phyloP scores from a whole-genome alignment of 2,888 invertebrate genomes.

The Agonopterix alstromeriana region DNA sequence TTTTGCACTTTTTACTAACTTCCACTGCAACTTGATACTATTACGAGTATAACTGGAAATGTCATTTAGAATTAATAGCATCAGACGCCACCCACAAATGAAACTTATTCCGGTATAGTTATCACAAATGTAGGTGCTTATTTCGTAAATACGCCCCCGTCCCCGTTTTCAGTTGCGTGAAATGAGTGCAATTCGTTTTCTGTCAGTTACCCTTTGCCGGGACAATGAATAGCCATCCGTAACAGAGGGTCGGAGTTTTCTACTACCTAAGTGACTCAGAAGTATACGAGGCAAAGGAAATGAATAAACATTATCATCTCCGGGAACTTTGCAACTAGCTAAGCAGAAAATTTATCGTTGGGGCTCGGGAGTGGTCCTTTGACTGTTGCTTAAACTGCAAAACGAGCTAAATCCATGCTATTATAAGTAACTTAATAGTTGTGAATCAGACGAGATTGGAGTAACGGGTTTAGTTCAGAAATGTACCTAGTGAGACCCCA shows the following conservation, averaged over 20 bases:
- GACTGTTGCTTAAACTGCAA: no score
- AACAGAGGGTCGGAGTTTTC: conserved; percentile 17
- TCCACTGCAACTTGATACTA: conserved; percentile 1
- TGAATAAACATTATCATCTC: conserved; percentile 27
- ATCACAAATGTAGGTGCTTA: background rate
- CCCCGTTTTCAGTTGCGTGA: conserved; percentile 13
- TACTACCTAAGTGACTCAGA: conserved; percentile 7
- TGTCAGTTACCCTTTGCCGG: conserved; percentile 21
- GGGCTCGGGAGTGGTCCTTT: no score
- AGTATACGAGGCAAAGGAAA: conserved; percentile 14
- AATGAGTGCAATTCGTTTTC: conserved; percentile 22
- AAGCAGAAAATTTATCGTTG: conserved; percentile 22
- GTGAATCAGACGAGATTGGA: no score
- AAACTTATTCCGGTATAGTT: background rate
- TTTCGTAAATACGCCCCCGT: conserved; percentile 1
- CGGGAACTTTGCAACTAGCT: conserved; percentile 25
- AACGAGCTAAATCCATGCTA: no score
- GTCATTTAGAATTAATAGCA: background rate
- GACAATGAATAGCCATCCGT: conserved; percentile 19
- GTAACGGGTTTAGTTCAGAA: no score
- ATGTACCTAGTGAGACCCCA: no score
- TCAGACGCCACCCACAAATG: background rate
- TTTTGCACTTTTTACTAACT: conserved; percentile 13
- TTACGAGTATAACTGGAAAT: background rate
- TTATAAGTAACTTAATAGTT: no score